Evolutionary conservation across 2,888 invertebrate species (phyloP).

Genomic region (Rhamphomyia laevipes): DNA sequence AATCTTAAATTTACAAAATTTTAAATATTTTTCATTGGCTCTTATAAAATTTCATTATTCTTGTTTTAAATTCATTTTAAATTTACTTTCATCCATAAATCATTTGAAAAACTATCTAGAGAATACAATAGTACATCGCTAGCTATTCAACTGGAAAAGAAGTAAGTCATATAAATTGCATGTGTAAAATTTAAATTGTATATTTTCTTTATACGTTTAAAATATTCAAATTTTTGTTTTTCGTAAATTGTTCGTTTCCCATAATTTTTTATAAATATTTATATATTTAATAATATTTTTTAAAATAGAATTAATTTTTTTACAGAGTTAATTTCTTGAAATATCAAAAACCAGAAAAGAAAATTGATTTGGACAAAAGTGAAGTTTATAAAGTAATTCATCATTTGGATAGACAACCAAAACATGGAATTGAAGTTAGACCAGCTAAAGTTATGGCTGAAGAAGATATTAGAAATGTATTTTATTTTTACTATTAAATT

Average conservation of each 20-base stretch:
- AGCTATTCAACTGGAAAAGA: conserved; percentile 28
- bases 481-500: neutral
- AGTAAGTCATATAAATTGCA: conserved; percentile 18
- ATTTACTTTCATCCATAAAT: too few relatives aligned
- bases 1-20: neutral
- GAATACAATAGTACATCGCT: conserved; percentile 43
- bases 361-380: conserved; percentile 61
- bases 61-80: too few relatives aligned
- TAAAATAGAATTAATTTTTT: conserved; percentile 7
- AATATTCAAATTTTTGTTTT: neutral
- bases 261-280: neutral
- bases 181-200: neutral
- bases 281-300: neutral
- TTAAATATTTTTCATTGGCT: too few relatives aligned
- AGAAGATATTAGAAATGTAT: conserved; percentile 42
- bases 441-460: conserved; percentile 53
- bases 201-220: neutral
- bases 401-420: conserved; percentile 56
- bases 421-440: conserved; percentile 52
- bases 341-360: conserved; percentile 68
- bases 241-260: neutral
- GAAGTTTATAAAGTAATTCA: conserved; percentile 72
- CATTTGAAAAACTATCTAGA: conserved; percentile 23
- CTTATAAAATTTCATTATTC: too few relatives aligned
- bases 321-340: conserved; percentile 85